Base-by-base conservation (phyloP, 2,113 vertebrate species). In the Riparia riparia region DNA sequence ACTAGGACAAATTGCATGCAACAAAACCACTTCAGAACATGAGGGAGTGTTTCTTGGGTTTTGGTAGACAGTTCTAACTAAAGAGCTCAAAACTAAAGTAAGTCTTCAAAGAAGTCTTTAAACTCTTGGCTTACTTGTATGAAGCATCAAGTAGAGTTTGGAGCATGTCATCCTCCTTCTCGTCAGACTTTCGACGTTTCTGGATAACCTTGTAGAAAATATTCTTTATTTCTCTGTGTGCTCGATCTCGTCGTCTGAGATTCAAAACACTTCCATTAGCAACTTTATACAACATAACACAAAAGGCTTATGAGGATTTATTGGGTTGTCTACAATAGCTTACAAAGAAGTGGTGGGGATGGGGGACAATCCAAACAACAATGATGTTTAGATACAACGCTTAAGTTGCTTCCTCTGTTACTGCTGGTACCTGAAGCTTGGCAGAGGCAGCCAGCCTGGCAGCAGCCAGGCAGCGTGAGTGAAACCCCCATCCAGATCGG, bases 401-500 rank as follows among this genome's bases (percentile, higher is more conserved):
- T 77, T 10, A 29, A 71, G 20, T 39, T 61, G 28, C 21, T 54
- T 65, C 24, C 61, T 44, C 13, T 64, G 44, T 32, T 64, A 17
- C 15, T 74, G 80, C 44, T 53, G 71, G 44, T 97, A 99, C 99
- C 99, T 99, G 98, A 99, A 99, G 95, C 99, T 99, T 3, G 99
- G 99, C 93, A 99, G 97, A 39, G 99, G 99, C 34, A 99, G 97
- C 99, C 99, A 99, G 7, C 98, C 98, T 0, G 99, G 99, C 93
- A 99, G 97, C 3, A 99, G 98, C 99, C 99, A 99, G 60, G 99
- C 99, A 11, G 98, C 99, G 0, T 99, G 99, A 76, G 98, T 99
- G 90, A 99, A 99, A 8, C 99, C 99, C 37, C 99, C 99, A 29
- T 99, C 99, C 97, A 99, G 94, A 92, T 99, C 99, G 0, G 99